Conservation (phyloP, 2,113 vertebrate genomes). For the Okapia johnstoni region DNA sequence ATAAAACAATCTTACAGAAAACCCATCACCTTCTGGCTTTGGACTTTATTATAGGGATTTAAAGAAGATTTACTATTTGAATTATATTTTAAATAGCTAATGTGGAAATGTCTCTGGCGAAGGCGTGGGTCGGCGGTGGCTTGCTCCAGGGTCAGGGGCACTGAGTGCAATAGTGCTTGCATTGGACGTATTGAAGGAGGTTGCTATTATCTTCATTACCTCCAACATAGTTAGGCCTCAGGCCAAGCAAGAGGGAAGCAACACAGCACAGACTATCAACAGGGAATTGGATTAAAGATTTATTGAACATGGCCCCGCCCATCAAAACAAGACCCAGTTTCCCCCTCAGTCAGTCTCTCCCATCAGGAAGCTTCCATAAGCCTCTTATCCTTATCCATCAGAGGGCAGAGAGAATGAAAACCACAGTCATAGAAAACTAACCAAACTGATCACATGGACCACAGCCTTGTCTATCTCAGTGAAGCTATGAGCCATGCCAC, state of each 20-base stretch:
- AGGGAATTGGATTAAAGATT: not conserved
- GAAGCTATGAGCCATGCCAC: not conserved
- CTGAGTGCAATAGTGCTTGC: not conserved
- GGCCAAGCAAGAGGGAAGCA: not conserved
- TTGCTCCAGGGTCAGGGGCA: not conserved
- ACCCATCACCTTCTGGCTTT: not conserved
- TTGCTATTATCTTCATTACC: not conserved
- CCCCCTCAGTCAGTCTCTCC: not conserved
- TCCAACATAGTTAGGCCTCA: not conserved
- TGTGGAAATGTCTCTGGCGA: not conserved
- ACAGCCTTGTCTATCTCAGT: not conserved
- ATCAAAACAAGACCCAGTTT: not conserved
- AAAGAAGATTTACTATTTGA: not conserved
- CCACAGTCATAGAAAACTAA: not conserved
- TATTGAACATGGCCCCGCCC: not conserved
- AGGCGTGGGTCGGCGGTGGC: not conserved
- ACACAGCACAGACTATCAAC: not conserved
- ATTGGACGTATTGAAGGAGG: not conserved
- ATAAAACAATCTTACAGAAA: not conserved
- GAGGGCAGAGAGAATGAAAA: not conserved
- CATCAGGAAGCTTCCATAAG: not conserved
- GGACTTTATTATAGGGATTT: not conserved
- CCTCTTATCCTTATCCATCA: not conserved
- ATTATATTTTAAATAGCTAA: conserved; percentile 38
- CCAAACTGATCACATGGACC: not conserved